Evolutionary conservation across 2,797 vertebrate species (phyloP).

Genomic region (Fundulus diaphanus): DNA sequence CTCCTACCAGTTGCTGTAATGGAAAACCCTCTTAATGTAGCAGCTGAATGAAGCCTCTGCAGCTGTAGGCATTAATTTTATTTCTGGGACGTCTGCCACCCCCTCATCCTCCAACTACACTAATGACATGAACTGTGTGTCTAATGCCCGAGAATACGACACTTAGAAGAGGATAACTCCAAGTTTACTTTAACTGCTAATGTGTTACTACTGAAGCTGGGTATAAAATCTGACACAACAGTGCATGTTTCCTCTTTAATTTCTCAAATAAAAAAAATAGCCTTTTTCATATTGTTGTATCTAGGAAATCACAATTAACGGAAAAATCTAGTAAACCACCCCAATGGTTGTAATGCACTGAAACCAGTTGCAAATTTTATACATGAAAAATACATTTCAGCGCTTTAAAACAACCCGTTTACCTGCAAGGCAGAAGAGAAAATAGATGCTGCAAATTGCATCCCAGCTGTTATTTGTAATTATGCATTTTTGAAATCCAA

Average conservation of each 20-base stretch:
- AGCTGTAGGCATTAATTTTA: constrained; percentile 49
- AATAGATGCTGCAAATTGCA: constrained; percentile 51
- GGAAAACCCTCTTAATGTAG: constrained; percentile 23
- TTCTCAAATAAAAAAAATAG: constrained; percentile 15
- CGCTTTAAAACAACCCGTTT: constrained; percentile 34
- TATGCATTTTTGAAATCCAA: constrained; percentile 60
- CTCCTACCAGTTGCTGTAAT: constrained; percentile 11
- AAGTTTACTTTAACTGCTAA: constrained; percentile 20
- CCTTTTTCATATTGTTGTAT: constrained; percentile 2
- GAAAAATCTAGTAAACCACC: constrained; percentile 9
- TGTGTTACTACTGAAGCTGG: constrained; percentile 1
- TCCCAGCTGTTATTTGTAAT: constrained; percentile 59
- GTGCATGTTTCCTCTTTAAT: constrained; percentile 19
- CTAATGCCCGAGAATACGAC: constrained; percentile 21
- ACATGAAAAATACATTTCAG: constrained; percentile 32
- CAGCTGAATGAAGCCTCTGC: constrained; percentile 14
- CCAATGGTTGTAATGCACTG: constrained; percentile 9
- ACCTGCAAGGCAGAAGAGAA: constrained; percentile 21
- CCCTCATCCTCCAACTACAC: constrained; percentile 37
- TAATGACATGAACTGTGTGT: constrained; percentile 50
- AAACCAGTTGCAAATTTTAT: constrained; percentile 31
- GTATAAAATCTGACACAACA: neutral
- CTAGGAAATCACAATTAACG: constrained; percentile 14
- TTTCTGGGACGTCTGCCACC: constrained; percentile 39
- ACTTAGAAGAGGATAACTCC: constrained; percentile 29